A percentile compares a stretch with the other conserved stretches of the same genome.
phyloP scores from a whole-genome alignment of 1,140 invertebrate species.

The Dendrolimus punctatus region DNA sequence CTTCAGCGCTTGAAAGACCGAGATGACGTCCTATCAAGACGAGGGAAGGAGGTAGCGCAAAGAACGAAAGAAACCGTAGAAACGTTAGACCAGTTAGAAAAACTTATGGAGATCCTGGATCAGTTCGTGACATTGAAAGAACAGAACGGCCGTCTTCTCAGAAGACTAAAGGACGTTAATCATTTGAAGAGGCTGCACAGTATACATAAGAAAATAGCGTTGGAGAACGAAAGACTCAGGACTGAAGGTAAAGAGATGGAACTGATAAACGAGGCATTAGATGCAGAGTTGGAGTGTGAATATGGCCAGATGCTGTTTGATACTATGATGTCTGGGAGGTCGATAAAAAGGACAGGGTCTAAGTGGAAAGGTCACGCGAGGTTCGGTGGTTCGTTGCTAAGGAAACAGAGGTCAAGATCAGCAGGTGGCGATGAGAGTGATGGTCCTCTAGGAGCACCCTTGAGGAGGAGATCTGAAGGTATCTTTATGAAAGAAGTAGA shows the following conservation, averaged over 20 bases:
- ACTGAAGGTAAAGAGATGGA: constrained; percentile 50
- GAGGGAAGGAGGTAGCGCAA: constrained; percentile 54
- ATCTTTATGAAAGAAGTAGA: constrained; percentile 58
- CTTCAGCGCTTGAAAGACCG: constrained; percentile 47
- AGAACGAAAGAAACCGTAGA: constrained; percentile 71
- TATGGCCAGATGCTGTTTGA: constrained; percentile 75
- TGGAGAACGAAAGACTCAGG: constrained; percentile 50
- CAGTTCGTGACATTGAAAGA: constrained; percentile 81
- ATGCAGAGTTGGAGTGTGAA: constrained; percentile 72
- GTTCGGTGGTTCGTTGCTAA: constrained; percentile 60
- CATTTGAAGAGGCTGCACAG: constrained; percentile 79
- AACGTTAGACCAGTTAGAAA: constrained; percentile 83
- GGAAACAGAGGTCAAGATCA: constrained; percentile 64
- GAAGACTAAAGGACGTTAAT: constrained; percentile 81
- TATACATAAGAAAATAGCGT: constrained; percentile 67
- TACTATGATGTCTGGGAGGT: constrained; percentile 60
- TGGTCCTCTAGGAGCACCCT: constrained; percentile 36
- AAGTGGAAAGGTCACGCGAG: constrained; percentile 65
- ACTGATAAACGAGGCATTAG: constrained; percentile 57
- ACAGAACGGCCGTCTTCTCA: constrained; percentile 79
- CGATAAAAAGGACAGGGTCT: constrained; percentile 61
- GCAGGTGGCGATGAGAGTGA: constrained; percentile 68
- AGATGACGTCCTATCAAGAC: constrained; percentile 49
- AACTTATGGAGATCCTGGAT: constrained; percentile 82
- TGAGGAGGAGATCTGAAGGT: constrained; percentile 53